Evolutionary conservation across 2,113 vertebrate species (phyloP).

Genomic region (Rhombomys opimus): DNA sequence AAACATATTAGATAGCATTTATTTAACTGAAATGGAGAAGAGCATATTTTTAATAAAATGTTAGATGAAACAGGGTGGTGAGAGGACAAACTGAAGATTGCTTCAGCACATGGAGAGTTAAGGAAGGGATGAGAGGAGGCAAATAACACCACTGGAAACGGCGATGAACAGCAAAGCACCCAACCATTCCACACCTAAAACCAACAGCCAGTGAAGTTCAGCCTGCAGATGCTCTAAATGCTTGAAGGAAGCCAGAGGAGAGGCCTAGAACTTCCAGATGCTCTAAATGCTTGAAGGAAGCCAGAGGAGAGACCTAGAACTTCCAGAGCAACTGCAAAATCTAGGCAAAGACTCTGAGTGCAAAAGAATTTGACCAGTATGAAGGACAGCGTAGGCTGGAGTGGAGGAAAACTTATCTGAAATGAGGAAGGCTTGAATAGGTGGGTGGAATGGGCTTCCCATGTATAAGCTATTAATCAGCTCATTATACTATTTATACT

Average conservation of each 20-base stretch:
- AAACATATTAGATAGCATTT: not conserved
- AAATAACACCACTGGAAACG: not conserved
- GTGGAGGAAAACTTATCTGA: not conserved
- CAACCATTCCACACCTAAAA: not conserved
- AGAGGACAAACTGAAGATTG: not conserved
- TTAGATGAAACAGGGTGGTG: not conserved
- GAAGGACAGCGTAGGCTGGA: not conserved
- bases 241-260: not conserved
- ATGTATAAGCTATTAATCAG: not conserved
- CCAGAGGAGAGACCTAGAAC: not conserved
- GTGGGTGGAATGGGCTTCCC: not conserved
- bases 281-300: not conserved
- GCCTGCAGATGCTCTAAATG: not conserved
- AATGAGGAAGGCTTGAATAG: constrained; percentile 12
- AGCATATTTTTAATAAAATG: not conserved
- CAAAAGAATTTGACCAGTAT: not conserved
- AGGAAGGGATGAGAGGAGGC: not conserved
- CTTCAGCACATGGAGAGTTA: not conserved
- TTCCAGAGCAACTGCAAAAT: not conserved
- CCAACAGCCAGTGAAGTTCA: not conserved
- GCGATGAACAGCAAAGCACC: not conserved
- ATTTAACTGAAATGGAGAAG: not conserved
- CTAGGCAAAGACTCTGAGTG: not conserved
- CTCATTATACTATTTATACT: not conserved
- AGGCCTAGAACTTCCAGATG: not conserved